Evolutionary conservation across 92 coral and sea anemone genomes (phyloP).

Genomic region (Epizoanthus fatuus): DNA sequence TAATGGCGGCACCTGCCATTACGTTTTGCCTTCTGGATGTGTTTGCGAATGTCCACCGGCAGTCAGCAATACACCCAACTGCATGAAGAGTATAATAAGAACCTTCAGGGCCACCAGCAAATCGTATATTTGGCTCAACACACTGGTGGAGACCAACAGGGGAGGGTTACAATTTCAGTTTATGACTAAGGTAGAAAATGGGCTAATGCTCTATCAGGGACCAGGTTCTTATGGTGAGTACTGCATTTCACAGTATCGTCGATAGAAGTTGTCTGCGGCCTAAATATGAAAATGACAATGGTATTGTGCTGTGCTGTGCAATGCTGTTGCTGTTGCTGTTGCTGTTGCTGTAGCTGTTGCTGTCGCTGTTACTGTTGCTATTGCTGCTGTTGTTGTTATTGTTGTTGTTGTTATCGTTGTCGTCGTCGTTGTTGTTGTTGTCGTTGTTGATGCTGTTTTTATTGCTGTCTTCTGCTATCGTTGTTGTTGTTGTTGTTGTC

Average conservation of each 20-base stretch:
- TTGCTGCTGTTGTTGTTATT: too few relatives aligned
- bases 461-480: too few relatives aligned
- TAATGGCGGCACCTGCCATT: conserved; percentile 84
- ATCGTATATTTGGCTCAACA: conserved; percentile 89
- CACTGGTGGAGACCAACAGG: conserved; percentile 69
- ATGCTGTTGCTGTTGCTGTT: not conserved
- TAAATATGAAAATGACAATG: not conserved
- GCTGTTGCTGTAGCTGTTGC: not conserved
- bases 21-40: conserved; percentile 80
- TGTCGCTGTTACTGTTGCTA: not conserved
- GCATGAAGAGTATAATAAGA: conserved; percentile 86
- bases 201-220: conserved; percentile 95
- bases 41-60: conserved; percentile 84
- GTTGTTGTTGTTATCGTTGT: too few relatives aligned
- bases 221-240: conserved; percentile 71
- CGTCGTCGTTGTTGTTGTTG: too few relatives aligned
- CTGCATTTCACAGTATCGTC: not conserved
- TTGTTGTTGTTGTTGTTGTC: too few relatives aligned
- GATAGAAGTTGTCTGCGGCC: too few relatives aligned
- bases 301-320: not conserved
- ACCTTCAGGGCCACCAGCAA: conserved; percentile 72
- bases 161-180: conserved; percentile 86
- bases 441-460: too few relatives aligned
- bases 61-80: conserved; percentile 75
- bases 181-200: conserved; percentile 77